These are phyloP conservation scores for Sakesphorus luctuosus DNA, from an alignment of 2,113 vertebrate species.

Conservation along the genomic window DNA sequence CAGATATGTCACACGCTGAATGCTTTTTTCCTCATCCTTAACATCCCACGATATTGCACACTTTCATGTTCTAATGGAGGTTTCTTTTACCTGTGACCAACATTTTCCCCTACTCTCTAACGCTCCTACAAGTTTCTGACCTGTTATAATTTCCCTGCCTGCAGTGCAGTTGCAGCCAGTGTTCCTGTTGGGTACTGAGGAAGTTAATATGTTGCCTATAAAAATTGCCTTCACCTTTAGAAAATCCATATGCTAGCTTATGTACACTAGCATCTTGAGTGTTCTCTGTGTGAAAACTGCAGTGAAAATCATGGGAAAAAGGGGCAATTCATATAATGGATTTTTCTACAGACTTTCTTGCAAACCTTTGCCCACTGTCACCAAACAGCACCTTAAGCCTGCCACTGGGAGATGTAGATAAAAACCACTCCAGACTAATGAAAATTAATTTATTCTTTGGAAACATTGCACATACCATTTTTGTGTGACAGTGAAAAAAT, in stretches of 20 bases:
- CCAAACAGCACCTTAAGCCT: neutral
- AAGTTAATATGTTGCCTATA: neutral
- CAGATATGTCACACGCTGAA: conserved; percentile 42
- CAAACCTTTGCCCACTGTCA: neutral
- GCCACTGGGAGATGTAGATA: neutral
- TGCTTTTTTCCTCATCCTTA: conserved; percentile 32
- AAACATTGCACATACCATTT: neutral
- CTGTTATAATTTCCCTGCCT: conserved; percentile 46
- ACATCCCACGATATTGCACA: conserved; percentile 36
- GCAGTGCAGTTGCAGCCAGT: neutral
- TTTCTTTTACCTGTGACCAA: conserved; percentile 62
- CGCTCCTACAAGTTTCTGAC: conserved; percentile 42
- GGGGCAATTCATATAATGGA: neutral
- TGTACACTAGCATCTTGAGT: neutral
- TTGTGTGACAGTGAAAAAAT: neutral
- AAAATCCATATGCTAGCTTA: neutral
- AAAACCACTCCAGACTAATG: neutral
- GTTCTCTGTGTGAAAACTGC: neutral
- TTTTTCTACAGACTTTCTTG: neutral
- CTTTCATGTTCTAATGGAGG: conserved; percentile 65
- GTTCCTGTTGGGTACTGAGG: neutral
- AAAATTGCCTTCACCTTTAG: neutral
- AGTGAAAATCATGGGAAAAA: neutral
- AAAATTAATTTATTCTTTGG: neutral
- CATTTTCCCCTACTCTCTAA: conserved; percentile 42